Evolutionary conservation across 2,113 vertebrate genomes (phyloP).

Genomic region (Thryonomys swinderianus): DNA sequence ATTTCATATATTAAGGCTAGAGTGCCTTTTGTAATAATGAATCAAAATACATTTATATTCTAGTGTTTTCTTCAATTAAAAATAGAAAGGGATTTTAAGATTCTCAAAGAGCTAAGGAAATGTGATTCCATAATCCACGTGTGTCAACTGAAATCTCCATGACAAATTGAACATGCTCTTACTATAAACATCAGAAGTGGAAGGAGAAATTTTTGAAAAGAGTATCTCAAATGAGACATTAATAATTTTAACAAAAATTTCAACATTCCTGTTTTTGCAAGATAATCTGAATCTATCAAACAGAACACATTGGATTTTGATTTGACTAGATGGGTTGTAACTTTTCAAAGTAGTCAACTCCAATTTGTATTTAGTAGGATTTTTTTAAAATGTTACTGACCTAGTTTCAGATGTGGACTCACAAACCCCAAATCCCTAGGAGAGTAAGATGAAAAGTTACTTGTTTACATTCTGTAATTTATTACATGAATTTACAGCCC

Average conservation of each 20-base stretch:
- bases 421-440: slow-evolving; percentile 41
- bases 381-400: slow-evolving; percentile 53
- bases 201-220: background rate
- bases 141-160: background rate
- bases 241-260: slow-evolving; percentile 28
- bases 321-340: slow-evolving; percentile 1
- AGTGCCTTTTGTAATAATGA: slow-evolving; percentile 46
- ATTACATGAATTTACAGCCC: slow-evolving; percentile 74
- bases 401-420: slow-evolving; percentile 70
- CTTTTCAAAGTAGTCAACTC: slow-evolving; percentile 62
- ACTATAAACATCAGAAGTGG: background rate
- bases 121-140: background rate
- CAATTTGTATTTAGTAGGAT: slow-evolving; percentile 45
- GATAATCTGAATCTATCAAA: slow-evolving; percentile 12
- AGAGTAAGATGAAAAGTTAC: slow-evolving; percentile 59
- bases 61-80: slow-evolving; percentile 51
- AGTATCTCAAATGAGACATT: slow-evolving; percentile 23
- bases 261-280: background rate
- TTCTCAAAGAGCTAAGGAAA: background rate
- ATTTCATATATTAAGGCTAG: slow-evolving; percentile 28
- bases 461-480: slow-evolving; percentile 71
- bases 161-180: background rate
- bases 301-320: background rate
- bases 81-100: slow-evolving; percentile 36
- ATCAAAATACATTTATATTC: slow-evolving; percentile 47